phyloP scores from a whole-genome alignment of 2,888 invertebrate genomes.

The Hofmannophila pseudospretella region DNA sequence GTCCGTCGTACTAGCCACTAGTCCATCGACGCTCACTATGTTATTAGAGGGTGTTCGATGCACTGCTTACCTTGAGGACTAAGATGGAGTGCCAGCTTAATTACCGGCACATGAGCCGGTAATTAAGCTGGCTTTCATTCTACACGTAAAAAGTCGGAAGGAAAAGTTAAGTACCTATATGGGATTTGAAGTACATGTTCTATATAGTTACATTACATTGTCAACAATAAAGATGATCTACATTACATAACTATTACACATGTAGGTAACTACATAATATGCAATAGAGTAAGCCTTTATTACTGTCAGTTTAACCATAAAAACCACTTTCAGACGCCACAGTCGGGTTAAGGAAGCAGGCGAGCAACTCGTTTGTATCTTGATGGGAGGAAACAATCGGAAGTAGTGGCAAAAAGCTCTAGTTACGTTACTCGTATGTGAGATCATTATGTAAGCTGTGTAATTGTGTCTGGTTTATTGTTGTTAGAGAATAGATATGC shows the following conservation, averaged over 20 bases:
- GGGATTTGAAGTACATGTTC: no score
- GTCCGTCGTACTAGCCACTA: no score
- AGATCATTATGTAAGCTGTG: slow-evolving; percentile 5
- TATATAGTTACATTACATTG: not conserved
- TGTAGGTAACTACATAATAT: not conserved
- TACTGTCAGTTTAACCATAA: slow-evolving; percentile 1
- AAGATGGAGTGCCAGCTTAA: no score
- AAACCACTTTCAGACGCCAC: slow-evolving; percentile 1
- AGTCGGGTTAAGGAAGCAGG: slow-evolving; percentile 19
- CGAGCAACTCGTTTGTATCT: slow-evolving; percentile 16
- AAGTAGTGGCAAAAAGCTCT: slow-evolving; percentile 15
- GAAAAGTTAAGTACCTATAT: no score
- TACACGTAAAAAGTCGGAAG: no score
- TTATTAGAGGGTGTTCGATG: no score
- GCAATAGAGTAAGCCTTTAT: slow-evolving; percentile 6
- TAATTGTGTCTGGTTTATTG: slow-evolving; percentile 10
- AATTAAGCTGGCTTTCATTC: no score
- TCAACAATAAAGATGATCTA: slow-evolving; percentile 2
- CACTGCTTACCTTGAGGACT: no score
- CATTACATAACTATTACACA: slow-evolving; percentile 7
- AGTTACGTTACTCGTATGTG: slow-evolving; percentile 22
- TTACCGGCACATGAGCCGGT: no score
- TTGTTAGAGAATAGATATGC: slow-evolving; percentile 6
- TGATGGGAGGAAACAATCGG: slow-evolving; percentile 23
- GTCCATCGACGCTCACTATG: no score